Base-by-base conservation (phyloP, 2,113 vertebrate species). In the Vidua macroura region DNA sequence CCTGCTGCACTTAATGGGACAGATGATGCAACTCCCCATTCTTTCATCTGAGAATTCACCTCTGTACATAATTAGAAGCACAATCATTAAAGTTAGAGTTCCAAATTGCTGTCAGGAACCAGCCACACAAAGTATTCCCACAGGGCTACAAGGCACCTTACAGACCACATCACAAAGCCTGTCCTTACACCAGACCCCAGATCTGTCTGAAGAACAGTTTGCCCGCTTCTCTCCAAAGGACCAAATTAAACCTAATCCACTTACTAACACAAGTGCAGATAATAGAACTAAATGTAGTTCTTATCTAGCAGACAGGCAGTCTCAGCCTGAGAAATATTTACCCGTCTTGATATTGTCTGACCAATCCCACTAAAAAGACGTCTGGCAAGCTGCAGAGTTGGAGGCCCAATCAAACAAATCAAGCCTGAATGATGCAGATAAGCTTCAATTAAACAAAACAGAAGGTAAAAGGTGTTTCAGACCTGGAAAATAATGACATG, bases 161-260 rank as follows among this genome's bases (percentile, higher is more conserved):
- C 20, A 90, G 86, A 63, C 90, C 92, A 83, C 60, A 28, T 74
- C 48, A 77, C 56, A 88, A 93, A 88, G 76, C 15, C 52, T 62
- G 76, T 69, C 68, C 83, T 90, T 51, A 77, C 88, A 92, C 59
- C 73, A 93, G 86, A 95, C n/a, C 83, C 73, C 91, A 78, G 11
- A 59, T 35, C 72, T 83, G 52, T 74, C 86, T 90, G 72, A 90
- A 83, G 48, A 86, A 64, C 39, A 66, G 30, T 41, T 73, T 24
- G 2, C 46, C 49, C 2, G 1, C 55, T 84, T 75, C 64, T 58
- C 76, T 93, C 55, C 67, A 39, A 90, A 69, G 80, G 46, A 60
- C 55, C 69, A 88, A 92, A 86, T 86, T 88, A 92, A 78, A 87
- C 86, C 46, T 88, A 77, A 80, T 76, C 35, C 76, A 86, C 59